Evolutionary conservation across 2,888 invertebrate species (phyloP).

Genomic region (Chalcosyrphus nemorum): DNA sequence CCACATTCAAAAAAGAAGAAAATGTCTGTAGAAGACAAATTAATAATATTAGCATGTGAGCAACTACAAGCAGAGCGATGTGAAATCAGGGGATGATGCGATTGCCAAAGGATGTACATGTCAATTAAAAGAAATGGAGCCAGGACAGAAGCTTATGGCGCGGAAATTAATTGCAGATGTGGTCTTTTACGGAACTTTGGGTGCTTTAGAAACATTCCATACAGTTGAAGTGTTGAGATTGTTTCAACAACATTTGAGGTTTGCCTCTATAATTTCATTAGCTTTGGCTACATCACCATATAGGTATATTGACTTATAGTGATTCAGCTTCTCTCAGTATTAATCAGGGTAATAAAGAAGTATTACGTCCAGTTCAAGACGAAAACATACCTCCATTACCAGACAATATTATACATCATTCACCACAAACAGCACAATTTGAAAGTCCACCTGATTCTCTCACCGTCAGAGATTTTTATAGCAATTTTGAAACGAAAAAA

Average conservation of each 20-base stretch:
- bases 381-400: too few species aligned
- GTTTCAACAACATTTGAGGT: neutral
- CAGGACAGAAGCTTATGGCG: constrained; percentile 41
- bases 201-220: neutral
- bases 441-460: too few species aligned
- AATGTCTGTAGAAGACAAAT: constrained; percentile 10
- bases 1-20: constrained; percentile 2
- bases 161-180: constrained; percentile 52
- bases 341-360: too few species aligned
- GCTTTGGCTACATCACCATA: neutral
- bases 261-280: neutral
- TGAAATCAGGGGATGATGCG: constrained; percentile 21
- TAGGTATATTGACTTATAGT: neutral
- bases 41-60: neutral
- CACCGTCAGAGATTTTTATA: too few species aligned
- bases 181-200: constrained; percentile 60
- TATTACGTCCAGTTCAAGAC: too few species aligned
- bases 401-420: too few species aligned
- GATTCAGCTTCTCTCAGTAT: too few species aligned
- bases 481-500: too few species aligned
- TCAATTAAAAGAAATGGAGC: constrained; percentile 39
- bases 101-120: constrained; percentile 49
- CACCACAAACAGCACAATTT: too few species aligned
- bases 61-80: neutral
- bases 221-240: neutral